Evolutionary conservation across 1,140 invertebrate species (phyloP).

Genomic region (Caenorhabditis tropicalis): DNA sequence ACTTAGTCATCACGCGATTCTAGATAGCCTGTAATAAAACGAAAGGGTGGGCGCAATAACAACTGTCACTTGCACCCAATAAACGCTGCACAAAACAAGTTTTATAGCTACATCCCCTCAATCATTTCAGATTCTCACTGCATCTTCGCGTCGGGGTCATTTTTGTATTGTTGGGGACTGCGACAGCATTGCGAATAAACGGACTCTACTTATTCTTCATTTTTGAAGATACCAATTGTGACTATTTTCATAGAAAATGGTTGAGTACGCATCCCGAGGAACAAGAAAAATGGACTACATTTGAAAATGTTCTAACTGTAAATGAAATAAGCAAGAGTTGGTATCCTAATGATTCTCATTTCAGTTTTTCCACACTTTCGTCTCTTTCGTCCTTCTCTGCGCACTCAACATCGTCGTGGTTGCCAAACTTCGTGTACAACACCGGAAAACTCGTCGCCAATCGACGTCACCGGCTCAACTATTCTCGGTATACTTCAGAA

Average conservation of each 20-base stretch:
- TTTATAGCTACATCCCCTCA: not conserved
- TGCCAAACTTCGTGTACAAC: slow-evolving; percentile 20
- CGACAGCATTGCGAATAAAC: not conserved
- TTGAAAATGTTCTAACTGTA: not conserved
- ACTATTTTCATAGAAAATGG: slow-evolving; percentile 15
- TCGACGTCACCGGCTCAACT: slow-evolving; percentile 44
- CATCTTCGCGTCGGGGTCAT: not conserved
- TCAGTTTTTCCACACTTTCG: slow-evolving; percentile 47
- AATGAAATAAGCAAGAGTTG: not conserved
- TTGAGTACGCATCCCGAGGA: not conserved
- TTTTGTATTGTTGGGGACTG: not conserved
- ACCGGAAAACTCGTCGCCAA: slow-evolving; percentile 32
- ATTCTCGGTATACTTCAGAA: slow-evolving; percentile 28
- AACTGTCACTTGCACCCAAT: not conserved
- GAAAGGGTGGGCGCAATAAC: not conserved
- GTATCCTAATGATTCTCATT: not conserved
- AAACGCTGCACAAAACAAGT: not conserved
- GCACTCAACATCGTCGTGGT: slow-evolving; percentile 38
- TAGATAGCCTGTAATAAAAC: not conserved
- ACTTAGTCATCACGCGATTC: not conserved
- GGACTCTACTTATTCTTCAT: not conserved
- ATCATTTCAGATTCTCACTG: slow-evolving; percentile 20
- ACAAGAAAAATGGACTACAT: not conserved
- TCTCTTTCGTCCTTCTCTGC: slow-evolving; percentile 43
- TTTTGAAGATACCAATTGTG: not conserved